phyloP scores from a whole-genome alignment of 1,140 invertebrate species.

The Palaemon carinicauda region DNA sequence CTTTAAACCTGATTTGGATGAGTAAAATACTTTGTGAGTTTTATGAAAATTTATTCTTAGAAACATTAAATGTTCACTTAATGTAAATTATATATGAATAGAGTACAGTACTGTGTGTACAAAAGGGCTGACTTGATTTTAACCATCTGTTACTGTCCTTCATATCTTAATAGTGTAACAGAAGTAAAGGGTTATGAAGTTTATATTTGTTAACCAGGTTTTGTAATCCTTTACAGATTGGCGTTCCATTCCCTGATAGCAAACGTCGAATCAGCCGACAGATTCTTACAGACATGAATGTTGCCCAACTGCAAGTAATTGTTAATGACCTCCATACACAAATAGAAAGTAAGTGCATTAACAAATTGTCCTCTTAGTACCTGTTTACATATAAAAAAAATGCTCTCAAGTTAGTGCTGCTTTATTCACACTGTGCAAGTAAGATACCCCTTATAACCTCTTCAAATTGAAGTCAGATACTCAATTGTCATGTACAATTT shows the following conservation, averaged over 20 bases:
- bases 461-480: too few species aligned
- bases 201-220: conserved; percentile 7
- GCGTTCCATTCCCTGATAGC: conserved; percentile 82
- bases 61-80: too few species aligned
- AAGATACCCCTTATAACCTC: too few species aligned
- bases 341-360: conserved; percentile 77
- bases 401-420: neutral
- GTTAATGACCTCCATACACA: conserved; percentile 93
- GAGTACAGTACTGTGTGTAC: neutral
- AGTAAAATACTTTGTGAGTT: too few species aligned
- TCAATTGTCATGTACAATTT: too few species aligned
- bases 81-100: too few species aligned
- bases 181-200: neutral
- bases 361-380: too few species aligned
- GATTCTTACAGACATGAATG: conserved; percentile 89
- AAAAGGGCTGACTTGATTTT: neutral
- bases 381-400: neutral
- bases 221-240: conserved; percentile 71
- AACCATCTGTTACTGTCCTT: neutral
- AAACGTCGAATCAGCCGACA: conserved; percentile 81
- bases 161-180: neutral
- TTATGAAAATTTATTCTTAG: too few species aligned
- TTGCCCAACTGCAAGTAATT: conserved; percentile 93
- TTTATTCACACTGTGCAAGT: too few species aligned
- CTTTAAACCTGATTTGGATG: too few species aligned